These are phyloP conservation scores for Netelia fuscicornis DNA, from an alignment of 2,888 invertebrate species.

Conservation along the genomic window DNA sequence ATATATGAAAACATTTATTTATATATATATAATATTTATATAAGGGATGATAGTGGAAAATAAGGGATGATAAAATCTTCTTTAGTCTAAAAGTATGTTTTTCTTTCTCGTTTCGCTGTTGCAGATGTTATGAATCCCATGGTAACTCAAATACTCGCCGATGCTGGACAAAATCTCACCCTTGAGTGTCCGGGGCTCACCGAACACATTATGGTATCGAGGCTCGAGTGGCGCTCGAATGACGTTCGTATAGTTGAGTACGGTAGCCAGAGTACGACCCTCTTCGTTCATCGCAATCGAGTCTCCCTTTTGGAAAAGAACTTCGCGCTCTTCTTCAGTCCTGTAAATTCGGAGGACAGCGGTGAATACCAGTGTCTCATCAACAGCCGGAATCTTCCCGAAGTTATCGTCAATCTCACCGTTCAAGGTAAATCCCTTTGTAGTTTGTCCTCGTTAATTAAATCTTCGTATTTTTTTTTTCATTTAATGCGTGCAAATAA, in stretches of 20 bases:
- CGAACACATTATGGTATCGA: slow-evolving; percentile 88
- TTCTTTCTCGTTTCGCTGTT: slow-evolving; percentile 76
- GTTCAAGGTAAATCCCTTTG: slow-evolving; percentile 87
- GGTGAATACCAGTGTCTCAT: slow-evolving; percentile 90
- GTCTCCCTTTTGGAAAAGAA: slow-evolving; percentile 87
- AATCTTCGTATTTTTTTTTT: not conserved
- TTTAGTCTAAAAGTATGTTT: not conserved
- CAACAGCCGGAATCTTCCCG: slow-evolving; percentile 89
- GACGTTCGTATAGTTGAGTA: slow-evolving; percentile 86
- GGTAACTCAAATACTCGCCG: slow-evolving; percentile 87
- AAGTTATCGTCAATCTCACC: slow-evolving; percentile 88
- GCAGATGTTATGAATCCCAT: slow-evolving; percentile 88
- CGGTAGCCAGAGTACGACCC: slow-evolving; percentile 86
- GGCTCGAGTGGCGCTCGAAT: slow-evolving; percentile 87
- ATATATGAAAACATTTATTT: no score
- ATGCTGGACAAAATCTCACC: slow-evolving; percentile 89
- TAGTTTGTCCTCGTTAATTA: not conserved
- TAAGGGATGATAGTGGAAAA: not conserved
- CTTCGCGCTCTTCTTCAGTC: slow-evolving; percentile 88
- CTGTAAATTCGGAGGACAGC: slow-evolving; percentile 88
- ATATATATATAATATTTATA: no score
- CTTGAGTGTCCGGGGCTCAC: slow-evolving; percentile 89
- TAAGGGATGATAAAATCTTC: not conserved
- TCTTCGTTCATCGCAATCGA: slow-evolving; percentile 86
- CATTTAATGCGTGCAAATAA: no score